Percentiles rank a stretch among this genome's conserved stretches.
Evolutionary conservation across 2,113 vertebrate genomes (phyloP).

Genomic region (Sarotherodon lohbergeri): DNA sequence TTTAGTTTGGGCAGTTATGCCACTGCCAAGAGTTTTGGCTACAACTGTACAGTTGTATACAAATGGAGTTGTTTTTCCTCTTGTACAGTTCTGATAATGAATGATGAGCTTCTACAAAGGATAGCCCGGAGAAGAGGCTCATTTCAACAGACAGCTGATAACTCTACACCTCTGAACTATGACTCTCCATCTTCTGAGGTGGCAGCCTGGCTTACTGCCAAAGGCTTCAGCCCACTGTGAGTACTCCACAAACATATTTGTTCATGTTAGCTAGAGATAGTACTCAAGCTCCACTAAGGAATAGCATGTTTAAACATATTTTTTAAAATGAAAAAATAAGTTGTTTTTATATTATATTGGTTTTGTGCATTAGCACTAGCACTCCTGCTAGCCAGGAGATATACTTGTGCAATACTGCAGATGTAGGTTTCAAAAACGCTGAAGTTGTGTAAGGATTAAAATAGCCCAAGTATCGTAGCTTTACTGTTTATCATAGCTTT

Average conservation of each 20-base stretch:
- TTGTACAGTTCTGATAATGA: slow-evolving; percentile 65
- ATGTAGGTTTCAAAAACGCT: background rate
- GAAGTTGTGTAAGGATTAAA: background rate
- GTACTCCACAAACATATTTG: slow-evolving; percentile 17
- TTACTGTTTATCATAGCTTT: background rate
- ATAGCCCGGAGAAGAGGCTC: slow-evolving; percentile 52
- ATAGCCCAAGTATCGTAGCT: background rate
- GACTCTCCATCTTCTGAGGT: slow-evolving; percentile 71
- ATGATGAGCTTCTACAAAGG: slow-evolving; percentile 71
- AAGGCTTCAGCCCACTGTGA: slow-evolving; percentile 75
- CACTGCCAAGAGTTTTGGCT: background rate
- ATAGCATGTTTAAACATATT: background rate
- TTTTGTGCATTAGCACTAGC: background rate
- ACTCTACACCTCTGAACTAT: slow-evolving; percentile 48
- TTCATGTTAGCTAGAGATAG: background rate
- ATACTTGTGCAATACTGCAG: background rate
- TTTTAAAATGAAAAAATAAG: background rate
- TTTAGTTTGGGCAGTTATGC: background rate
- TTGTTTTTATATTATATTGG: background rate
- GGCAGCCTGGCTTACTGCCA: slow-evolving; percentile 75
- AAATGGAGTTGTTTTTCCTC: background rate
- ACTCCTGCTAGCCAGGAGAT: background rate
- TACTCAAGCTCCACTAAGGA: background rate
- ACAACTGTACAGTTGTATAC: background rate
- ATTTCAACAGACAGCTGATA: slow-evolving; percentile 28